Percentiles rank a stretch among this genome's conserved stretches.
Conservation (phyloP, 2,888 invertebrate genomes). For the Chrysotoxum bicinctum region DNA sequence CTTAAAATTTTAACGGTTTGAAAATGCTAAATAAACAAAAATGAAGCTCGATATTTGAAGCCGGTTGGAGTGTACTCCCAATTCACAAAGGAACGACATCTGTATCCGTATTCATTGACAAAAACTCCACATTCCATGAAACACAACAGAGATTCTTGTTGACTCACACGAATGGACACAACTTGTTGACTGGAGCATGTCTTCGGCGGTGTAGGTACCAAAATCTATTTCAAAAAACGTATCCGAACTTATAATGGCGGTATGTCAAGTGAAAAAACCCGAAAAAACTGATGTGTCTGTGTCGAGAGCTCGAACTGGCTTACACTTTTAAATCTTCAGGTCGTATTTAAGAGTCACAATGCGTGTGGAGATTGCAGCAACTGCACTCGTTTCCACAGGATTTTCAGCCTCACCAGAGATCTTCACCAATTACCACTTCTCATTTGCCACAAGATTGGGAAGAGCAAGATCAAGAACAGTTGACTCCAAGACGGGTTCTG, state of each 20-base stretch:
- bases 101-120: constrained; percentile 90
- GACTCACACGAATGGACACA: constrained; percentile 85
- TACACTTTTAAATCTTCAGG: constrained; percentile 84
- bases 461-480: constrained; percentile 81
- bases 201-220: constrained; percentile 86
- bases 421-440: constrained; percentile 80
- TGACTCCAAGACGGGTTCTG: constrained; percentile 81
- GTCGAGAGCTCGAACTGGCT: constrained; percentile 86
- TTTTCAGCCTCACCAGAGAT: constrained; percentile 79
- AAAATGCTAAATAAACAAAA: constrained; percentile 89
- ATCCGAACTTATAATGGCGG: constrained; percentile 92
- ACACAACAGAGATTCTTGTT: constrained; percentile 90
- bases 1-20: constrained; percentile 80
- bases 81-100: too few species aligned
- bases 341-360: constrained; percentile 85
- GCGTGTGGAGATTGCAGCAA: constrained; percentile 85
- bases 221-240: constrained; percentile 92
- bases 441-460: constrained; percentile 79
- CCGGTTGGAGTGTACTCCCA: too few species aligned
- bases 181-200: constrained; percentile 88
- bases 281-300: constrained; percentile 89
- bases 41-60: constrained; percentile 88
- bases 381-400: constrained; percentile 82
- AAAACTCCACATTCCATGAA: constrained; percentile 96
- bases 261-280: constrained; percentile 87